Base-by-base conservation (phyloP, 2,113 vertebrate species). In the Malurus melanocephalus region DNA sequence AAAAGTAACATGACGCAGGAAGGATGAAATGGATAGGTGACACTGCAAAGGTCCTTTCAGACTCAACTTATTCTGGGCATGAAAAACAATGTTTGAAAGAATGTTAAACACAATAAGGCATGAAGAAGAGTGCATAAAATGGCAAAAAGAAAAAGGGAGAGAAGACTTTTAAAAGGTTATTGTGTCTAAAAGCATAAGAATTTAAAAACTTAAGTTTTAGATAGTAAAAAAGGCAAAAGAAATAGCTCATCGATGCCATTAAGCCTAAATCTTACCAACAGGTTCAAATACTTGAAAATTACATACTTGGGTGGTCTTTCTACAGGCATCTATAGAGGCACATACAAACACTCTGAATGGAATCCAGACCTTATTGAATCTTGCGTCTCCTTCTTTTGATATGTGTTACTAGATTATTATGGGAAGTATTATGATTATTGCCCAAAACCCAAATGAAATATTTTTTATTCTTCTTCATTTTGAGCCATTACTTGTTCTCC, bases 61-160 rank as follows among this genome's bases (percentile, higher is more conserved):
- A 80, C 74, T 93, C 48, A 77, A 55, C 64, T 22, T 15, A 64
- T 94, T 90, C 75, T 45, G 17, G 20, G 66, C 52, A 92, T 48
- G 56, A 96, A 89, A 92, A 77, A 49, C 51, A 60, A 21, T 61
- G 60, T 82, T 93, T 92, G 91, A 95, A 91, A 77, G 67, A 89
- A 73, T 85, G 45, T 89, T 87, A 95, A 94, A 56, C 16, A 92
- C 49, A 93, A 43, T 90, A 93, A 90, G 80, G 76, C 66, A 82
- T 89, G 81, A 92, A 88, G 87, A 96, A 83, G 40, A 73, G 24
- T 74, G 27, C 65, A 61, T n/a, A 72, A 92, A 84, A 61, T 89
- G 72, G 57, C 42, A 79, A 93, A 68, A 71, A 93, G 55, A 91
- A 72, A 49, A 84, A 87, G 62, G 6, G 18, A 75, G 24, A 45